These are phyloP conservation scores for Phataginus tricuspis DNA, from an alignment of 2,797 vertebrate genomes.

Conservation along the genomic window DNA sequence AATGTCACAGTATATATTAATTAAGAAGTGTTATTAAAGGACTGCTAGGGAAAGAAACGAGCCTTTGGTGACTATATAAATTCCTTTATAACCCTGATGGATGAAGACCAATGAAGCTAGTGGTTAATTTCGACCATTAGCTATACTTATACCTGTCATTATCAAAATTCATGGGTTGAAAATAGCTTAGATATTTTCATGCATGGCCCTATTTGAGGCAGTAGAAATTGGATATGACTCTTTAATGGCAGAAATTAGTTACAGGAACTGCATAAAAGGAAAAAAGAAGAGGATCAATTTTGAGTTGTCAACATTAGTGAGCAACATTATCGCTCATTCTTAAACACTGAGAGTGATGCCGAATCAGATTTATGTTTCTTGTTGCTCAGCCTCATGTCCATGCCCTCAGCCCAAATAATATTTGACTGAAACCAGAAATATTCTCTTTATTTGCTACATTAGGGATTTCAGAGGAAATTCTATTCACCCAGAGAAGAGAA, in stretches of 20 bases:
- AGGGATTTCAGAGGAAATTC: slow-evolving; percentile 68
- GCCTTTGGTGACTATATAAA: slow-evolving; percentile 38
- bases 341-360: neutral
- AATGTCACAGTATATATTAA: slow-evolving; percentile 60
- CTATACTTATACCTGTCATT: slow-evolving; percentile 29
- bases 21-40: slow-evolving; percentile 55
- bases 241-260: slow-evolving; percentile 59
- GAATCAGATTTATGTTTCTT: slow-evolving; percentile 1
- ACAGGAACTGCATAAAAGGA: neutral
- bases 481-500: slow-evolving; percentile 60
- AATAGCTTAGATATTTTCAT: neutral
- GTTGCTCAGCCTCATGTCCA: neutral
- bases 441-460: slow-evolving; percentile 63
- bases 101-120: neutral
- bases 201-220: neutral
- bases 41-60: slow-evolving; percentile 50
- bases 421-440: slow-evolving; percentile 51
- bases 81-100: slow-evolving; percentile 10
- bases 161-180: slow-evolving; percentile 21
- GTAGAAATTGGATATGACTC: slow-evolving; percentile 49
- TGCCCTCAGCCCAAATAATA: neutral
- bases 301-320: neutral
- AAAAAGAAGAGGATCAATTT: neutral
- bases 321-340: neutral
- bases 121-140: slow-evolving; percentile 45